Percentiles rank a stretch among this genome's conserved stretches.
Evolutionary conservation across 1,140 invertebrate genomes (phyloP).

Genomic region (Polypedilum pembai): DNA sequence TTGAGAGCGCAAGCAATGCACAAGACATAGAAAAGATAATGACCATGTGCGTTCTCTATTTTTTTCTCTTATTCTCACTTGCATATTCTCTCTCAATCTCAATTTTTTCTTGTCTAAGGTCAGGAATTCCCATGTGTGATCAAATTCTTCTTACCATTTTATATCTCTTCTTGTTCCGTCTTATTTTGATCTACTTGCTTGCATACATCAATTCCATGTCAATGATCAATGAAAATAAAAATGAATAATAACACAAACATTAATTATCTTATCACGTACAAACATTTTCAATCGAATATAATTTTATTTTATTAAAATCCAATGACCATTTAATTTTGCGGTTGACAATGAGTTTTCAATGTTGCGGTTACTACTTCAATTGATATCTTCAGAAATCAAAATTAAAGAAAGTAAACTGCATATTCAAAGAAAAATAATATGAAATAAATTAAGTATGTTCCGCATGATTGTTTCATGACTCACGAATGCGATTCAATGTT

Average conservation of each 20-base stretch:
- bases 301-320: too few species aligned
- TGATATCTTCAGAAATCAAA: too few species aligned
- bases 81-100: too few species aligned
- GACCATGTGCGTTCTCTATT: not conserved
- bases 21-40: not conserved
- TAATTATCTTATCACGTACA: not conserved
- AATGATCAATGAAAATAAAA: not conserved
- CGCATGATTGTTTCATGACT: not conserved
- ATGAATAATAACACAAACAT: not conserved
- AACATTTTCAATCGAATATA: too few species aligned
- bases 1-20: not conserved
- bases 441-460: too few species aligned
- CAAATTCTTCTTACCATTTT: not conserved
- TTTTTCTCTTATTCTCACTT: too few species aligned
- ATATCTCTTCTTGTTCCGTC: constrained; percentile 1
- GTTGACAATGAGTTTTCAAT: too few species aligned
- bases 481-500: not conserved
- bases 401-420: too few species aligned
- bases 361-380: too few species aligned
- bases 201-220: too few species aligned
- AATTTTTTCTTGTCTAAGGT: not conserved
- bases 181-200: not conserved
- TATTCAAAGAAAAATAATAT: too few species aligned
- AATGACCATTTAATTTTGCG: too few species aligned
- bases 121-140: not conserved